Conservation (phyloP, 2,888 invertebrate species). For the Polydrusus pterygomalis region DNA sequence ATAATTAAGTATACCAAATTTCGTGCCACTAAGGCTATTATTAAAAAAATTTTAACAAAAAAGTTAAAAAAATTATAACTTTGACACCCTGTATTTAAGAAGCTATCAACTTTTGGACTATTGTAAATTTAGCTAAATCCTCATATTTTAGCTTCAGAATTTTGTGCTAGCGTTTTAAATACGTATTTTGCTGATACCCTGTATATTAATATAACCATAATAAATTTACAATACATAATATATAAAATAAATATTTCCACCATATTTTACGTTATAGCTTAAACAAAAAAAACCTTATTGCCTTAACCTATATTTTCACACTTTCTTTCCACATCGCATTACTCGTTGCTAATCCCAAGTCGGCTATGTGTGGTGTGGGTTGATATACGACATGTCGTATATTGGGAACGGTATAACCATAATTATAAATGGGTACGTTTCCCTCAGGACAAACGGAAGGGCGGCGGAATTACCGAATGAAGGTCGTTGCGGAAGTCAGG, state of each 20-base stretch:
- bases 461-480: constrained; percentile 39
- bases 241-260: neutral
- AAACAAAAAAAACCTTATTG: neutral
- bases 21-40: too few relatives aligned
- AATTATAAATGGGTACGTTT: constrained; percentile 55
- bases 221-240: neutral
- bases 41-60: too few relatives aligned
- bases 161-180: too few relatives aligned
- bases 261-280: neutral
- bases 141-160: too few relatives aligned
- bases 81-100: too few relatives aligned
- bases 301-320: constrained; percentile 40
- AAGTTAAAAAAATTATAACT: too few relatives aligned
- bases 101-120: too few relatives aligned
- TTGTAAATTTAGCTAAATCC: too few relatives aligned
- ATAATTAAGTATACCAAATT: too few relatives aligned
- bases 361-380: constrained; percentile 42
- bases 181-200: too few relatives aligned
- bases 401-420: constrained; percentile 51
- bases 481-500: constrained; percentile 48
- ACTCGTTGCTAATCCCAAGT: constrained; percentile 43
- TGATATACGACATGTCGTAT: constrained; percentile 52
- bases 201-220: too few relatives aligned
- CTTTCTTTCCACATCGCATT: constrained; percentile 34
- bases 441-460: constrained; percentile 44